These are phyloP conservation scores for Drosophila sp. DNA, from an alignment of 1,140 invertebrate genomes.

Conservation along the genomic window DNA sequence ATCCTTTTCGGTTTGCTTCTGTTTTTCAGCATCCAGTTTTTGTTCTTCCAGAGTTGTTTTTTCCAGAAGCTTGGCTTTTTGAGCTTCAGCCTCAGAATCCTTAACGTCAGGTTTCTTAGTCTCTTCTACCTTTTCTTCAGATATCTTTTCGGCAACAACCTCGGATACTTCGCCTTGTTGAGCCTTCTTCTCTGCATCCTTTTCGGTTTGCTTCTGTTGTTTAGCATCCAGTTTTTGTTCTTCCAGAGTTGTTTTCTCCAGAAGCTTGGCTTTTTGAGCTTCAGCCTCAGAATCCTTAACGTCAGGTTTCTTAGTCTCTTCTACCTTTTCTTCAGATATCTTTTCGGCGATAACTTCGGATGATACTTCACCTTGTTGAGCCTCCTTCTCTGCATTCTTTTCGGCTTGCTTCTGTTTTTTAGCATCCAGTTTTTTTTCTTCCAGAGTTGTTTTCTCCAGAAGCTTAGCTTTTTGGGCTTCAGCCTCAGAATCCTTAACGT, in stretches of 20 bases:
- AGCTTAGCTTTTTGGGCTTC: conserved; percentile 44
- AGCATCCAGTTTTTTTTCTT: conserved; percentile 20
- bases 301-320: conserved; percentile 1
- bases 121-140: too few relatives aligned
- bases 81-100: too few relatives aligned
- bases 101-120: too few relatives aligned
- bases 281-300: conserved; percentile 29
- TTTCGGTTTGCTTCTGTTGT: conserved; percentile 25
- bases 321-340: conserved; percentile 23
- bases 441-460: conserved; percentile 31
- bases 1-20: background rate
- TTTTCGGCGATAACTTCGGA: conserved; percentile 36
- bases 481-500: conserved; percentile 38
- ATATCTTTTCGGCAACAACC: background rate
- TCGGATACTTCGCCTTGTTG: too few relatives aligned
- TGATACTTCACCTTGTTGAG: too few relatives aligned
- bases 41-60: background rate
- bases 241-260: conserved; percentile 36
- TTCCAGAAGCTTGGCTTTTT: too few relatives aligned
- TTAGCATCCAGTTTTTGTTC: conserved; percentile 24
- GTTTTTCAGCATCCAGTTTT: background rate
- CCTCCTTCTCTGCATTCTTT: too few relatives aligned
- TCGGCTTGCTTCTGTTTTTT: conserved; percentile 25
- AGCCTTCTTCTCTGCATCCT: conserved; percentile 8
- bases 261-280: conserved; percentile 43